Conservation (phyloP, 1,140 invertebrate genomes). For the Drosophila suzukii region DNA sequence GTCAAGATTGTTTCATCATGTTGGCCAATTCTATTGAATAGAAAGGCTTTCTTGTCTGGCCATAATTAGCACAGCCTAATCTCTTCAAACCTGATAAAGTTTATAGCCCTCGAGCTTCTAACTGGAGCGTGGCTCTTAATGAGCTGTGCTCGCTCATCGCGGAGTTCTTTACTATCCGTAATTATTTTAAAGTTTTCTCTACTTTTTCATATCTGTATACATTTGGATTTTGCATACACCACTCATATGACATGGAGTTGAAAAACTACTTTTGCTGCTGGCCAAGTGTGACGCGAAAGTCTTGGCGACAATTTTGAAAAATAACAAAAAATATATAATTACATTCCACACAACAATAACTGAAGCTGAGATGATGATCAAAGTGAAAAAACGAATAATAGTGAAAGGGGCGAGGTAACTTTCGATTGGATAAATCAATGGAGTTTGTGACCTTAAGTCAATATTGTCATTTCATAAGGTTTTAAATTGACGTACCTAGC, state of each 20-base stretch:
- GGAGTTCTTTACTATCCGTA: conserved; percentile 27
- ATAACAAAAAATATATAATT: conserved; percentile 31
- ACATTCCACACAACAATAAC: conserved; percentile 41
- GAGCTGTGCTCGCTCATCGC: conserved; percentile 24
- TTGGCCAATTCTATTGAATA: conserved; percentile 46
- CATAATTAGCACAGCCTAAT: conserved; percentile 46
- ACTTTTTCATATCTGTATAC: conserved; percentile 5
- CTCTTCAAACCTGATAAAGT: conserved; percentile 37
- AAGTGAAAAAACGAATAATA: background rate
- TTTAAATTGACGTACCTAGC: too few relatives aligned
- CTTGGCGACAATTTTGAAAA: conserved; percentile 54
- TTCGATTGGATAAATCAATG: background rate
- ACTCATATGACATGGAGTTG: conserved; percentile 3
- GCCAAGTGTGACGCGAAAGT: conserved; percentile 79
- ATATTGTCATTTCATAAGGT: too few relatives aligned
- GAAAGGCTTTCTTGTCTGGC: conserved; percentile 24
- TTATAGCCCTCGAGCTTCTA: conserved; percentile 47
- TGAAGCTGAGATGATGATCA: conserved; percentile 2
- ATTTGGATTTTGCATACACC: conserved; percentile 34
- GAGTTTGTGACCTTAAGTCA: background rate
- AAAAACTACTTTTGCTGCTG: conserved; percentile 40
- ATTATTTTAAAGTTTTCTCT: conserved; percentile 26
- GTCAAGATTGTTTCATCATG: conserved; percentile 4
- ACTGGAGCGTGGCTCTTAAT: conserved; percentile 74
- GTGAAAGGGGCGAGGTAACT: conserved; percentile 12